Evolutionary conservation across 2,797 vertebrate genomes (phyloP), one percentile per base, ranked within the genome.

Genomic region (Kryptolebias ocellatus): DNA sequence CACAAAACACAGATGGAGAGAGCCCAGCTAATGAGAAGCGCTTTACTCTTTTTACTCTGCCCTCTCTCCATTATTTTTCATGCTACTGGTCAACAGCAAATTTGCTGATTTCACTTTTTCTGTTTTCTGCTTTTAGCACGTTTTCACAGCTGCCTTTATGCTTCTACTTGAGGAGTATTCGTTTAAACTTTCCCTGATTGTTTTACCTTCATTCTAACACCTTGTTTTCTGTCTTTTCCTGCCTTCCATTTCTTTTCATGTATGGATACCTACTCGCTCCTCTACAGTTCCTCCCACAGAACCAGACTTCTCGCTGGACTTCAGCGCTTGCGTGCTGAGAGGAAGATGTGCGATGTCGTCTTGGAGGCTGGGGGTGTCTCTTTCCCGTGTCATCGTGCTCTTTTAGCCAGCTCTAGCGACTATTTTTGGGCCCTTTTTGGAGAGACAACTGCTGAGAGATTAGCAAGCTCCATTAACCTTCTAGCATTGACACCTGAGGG

Each of bases 391-490:
- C 98, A 99, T 83, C 95, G 95, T 20, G 95, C 95, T 49, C 92
- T 99, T 39, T 70, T 99, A 72, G 96, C 97, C 8, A 96, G 96
- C 72, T 95, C 97, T 83, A 98, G 97, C 0, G 95, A 98, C 79
- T 99, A 98, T 86, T 99, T 99, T 81, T 95, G 95, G 92, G 96
- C 96, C 27, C 89, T 99, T 84, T 99, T 99, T 82, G 96, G 96
- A 83, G 96, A 94, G 54, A 93, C 95, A 12, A 97, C 95, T 1
- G 86, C 71, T 1, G 98, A 99, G 83, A 95, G 95, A 18, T 87
- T 76, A 72, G 94, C 94, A 2, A 78, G 17, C 6, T 86, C 92
- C 12, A 84, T 99, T 62, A 92, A 92, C 45, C 91, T 99, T 34
- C 94, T 94, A 0, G 95, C 92, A 1, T 61, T 98, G 29, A 95